phyloP scores from a whole-genome alignment of 2,888 invertebrate species.

The Eupithecia centaureata region DNA sequence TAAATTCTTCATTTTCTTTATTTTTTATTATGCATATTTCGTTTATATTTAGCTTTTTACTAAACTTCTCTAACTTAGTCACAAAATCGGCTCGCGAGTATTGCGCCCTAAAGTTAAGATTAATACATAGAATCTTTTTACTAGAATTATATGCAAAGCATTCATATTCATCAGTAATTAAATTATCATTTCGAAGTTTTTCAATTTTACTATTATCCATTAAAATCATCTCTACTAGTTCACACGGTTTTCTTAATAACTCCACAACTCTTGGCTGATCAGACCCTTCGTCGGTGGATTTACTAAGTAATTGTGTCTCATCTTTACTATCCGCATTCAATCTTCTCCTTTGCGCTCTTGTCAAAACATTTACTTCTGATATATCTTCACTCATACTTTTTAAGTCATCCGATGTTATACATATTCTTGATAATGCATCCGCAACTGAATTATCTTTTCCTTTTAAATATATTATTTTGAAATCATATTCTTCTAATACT shows the following conservation, averaged over 20 bases:
- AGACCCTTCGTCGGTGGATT: slow-evolving; percentile 26
- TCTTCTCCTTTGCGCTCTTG: slow-evolving; percentile 33
- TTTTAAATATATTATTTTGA: too few species aligned
- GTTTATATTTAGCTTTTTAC: too few species aligned
- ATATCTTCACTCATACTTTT: slow-evolving; percentile 19
- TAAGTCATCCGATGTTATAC: slow-evolving; percentile 18
- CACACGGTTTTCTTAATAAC: slow-evolving; percentile 36
- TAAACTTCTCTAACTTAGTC: too few species aligned
- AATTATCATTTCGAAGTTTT: slow-evolving; percentile 8
- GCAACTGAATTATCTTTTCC: too few species aligned
- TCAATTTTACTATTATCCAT: slow-evolving; percentile 21
- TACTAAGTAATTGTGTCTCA: slow-evolving; percentile 19
- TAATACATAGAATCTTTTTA: slow-evolving; percentile 36
- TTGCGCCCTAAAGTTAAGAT: slow-evolving; percentile 12
- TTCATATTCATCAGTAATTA: slow-evolving; percentile 5
- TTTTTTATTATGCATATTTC: too few species aligned
- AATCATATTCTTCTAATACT: too few species aligned
- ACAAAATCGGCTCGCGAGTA: too few species aligned
- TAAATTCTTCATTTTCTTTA: too few species aligned
- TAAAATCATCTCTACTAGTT: slow-evolving; percentile 32
- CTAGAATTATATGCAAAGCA: slow-evolving; percentile 11
- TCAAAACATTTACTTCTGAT: slow-evolving; percentile 2
- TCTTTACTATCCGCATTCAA: slow-evolving; percentile 10
- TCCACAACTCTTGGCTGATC: slow-evolving; percentile 40
- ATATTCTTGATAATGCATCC: too few species aligned